Percentiles rank a stretch among this genome's conserved stretches.
These are phyloP conservation scores for Oxyruncus cristatus DNA, from an alignment of 2,113 vertebrate species.

Conservation along the genomic window DNA sequence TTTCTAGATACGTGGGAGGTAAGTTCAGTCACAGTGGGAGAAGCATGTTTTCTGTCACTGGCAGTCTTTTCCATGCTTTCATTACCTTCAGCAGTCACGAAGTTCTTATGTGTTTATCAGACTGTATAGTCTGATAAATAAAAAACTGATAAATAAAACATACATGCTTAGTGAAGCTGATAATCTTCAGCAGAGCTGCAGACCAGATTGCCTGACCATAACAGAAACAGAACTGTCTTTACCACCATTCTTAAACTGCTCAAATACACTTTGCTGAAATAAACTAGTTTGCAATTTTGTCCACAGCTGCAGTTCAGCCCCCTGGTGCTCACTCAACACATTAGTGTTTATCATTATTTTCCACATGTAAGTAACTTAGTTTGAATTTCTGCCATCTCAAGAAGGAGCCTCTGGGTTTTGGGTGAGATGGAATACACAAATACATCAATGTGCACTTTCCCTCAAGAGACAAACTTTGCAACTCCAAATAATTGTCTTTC, in stretches of 20 bases:
- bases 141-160: no score
- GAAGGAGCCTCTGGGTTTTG: background rate
- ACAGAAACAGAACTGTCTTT: background rate
- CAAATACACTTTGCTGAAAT: background rate
- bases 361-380: background rate
- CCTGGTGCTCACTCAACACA: background rate
- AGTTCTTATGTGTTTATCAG: background rate
- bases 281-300: background rate
- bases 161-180: background rate
- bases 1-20: conserved; percentile 91
- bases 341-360: background rate
- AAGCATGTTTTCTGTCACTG: background rate
- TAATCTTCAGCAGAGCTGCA: background rate
- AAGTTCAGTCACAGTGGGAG: background rate
- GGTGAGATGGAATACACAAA: background rate
- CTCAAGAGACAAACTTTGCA: background rate
- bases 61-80: background rate
- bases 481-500: background rate
- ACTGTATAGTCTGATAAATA: no score
- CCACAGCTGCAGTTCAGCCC: background rate
- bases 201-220: background rate
- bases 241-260: background rate
- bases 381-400: background rate
- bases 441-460: background rate
- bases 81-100: background rate